A percentile compares a stretch with the other conserved stretches of the same genome.
Evolutionary conservation across 2,888 invertebrate genomes (phyloP).

Genomic region (Stegana nigrithorax): DNA sequence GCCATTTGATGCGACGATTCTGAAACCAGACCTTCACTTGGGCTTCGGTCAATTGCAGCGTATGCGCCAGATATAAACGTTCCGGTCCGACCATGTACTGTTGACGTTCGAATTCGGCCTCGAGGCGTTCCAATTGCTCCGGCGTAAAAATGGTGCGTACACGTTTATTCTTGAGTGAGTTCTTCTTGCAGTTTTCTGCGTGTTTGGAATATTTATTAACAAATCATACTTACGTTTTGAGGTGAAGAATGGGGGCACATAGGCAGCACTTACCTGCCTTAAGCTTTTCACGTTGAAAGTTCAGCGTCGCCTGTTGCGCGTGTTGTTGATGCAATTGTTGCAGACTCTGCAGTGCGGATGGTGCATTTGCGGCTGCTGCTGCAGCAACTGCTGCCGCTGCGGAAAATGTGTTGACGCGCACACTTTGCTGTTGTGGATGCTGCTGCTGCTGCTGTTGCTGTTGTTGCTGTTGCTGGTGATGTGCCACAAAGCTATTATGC

Average conservation of each 20-base stretch:
- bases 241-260: no score
- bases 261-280: slow-evolving; percentile 64
- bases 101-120: slow-evolving; percentile 94
- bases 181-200: slow-evolving; percentile 67
- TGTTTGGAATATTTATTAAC: background rate
- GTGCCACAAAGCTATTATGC: slow-evolving; percentile 32
- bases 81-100: slow-evolving; percentile 99
- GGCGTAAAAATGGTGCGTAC: slow-evolving; percentile 97
- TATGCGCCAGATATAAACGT: slow-evolving; percentile 84
- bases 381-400: slow-evolving; percentile 57
- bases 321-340: slow-evolving; percentile 69
- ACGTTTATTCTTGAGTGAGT: slow-evolving; percentile 78
- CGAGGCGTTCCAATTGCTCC: slow-evolving; percentile 92
- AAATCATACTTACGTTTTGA: background rate
- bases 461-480: slow-evolving; percentile 26
- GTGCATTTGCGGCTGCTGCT: slow-evolving; percentile 49
- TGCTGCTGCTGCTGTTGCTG: slow-evolving; percentile 39
- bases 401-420: slow-evolving; percentile 52
- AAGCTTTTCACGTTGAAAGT: slow-evolving; percentile 64
- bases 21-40: slow-evolving; percentile 94
- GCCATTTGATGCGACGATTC: slow-evolving; percentile 90
- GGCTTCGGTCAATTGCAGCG: slow-evolving; percentile 67
- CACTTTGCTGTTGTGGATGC: slow-evolving; percentile 39
- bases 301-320: slow-evolving; percentile 61
- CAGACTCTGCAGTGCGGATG: slow-evolving; percentile 67